Conservation (phyloP, 2,113 vertebrate genomes). For the Podarcis raffonei region DNA sequence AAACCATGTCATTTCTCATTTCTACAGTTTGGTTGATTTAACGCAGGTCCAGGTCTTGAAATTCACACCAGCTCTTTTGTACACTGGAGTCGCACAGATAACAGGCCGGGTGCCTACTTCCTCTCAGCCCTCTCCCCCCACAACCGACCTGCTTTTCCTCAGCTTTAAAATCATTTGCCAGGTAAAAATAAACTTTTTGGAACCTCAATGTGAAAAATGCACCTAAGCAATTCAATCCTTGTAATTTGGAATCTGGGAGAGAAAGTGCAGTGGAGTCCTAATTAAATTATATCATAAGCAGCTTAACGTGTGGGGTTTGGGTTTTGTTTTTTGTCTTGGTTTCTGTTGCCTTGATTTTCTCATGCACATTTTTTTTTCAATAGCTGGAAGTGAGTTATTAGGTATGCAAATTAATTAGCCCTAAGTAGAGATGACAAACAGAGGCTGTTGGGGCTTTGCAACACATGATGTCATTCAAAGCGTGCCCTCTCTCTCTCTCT, state of each 20-base stretch:
- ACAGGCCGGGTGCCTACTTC: constrained; percentile 81
- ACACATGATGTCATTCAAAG: constrained; percentile 46
- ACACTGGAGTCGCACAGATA: constrained; percentile 78
- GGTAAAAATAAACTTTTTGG: constrained; percentile 84
- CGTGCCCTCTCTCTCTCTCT: not conserved
- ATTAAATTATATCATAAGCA: constrained; percentile 79
- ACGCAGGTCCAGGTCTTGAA: constrained; percentile 87
- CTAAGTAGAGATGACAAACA: constrained; percentile 54
- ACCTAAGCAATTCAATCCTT: constrained; percentile 80
- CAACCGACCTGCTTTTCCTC: constrained; percentile 85
- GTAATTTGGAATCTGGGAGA: constrained; percentile 77
- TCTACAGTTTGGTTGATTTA: constrained; percentile 82
- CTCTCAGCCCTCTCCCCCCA: constrained; percentile 81
- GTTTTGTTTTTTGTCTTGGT: constrained; percentile 62
- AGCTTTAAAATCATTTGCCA: constrained; percentile 89
- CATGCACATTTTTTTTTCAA: constrained; percentile 45
- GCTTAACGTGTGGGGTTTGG: constrained; percentile 71
- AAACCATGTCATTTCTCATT: constrained; percentile 91
- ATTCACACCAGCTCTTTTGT: constrained; percentile 95
- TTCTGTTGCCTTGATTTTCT: constrained; percentile 73
- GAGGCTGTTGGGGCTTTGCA: constrained; percentile 38
- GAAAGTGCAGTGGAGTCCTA: constrained; percentile 77
- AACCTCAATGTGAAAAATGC: constrained; percentile 81
- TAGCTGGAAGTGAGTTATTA: constrained; percentile 70
- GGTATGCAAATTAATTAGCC: constrained; percentile 55